Base-by-base conservation (phyloP, 2,797 vertebrate genomes). In the Cyclopterus lumpus region DNA sequence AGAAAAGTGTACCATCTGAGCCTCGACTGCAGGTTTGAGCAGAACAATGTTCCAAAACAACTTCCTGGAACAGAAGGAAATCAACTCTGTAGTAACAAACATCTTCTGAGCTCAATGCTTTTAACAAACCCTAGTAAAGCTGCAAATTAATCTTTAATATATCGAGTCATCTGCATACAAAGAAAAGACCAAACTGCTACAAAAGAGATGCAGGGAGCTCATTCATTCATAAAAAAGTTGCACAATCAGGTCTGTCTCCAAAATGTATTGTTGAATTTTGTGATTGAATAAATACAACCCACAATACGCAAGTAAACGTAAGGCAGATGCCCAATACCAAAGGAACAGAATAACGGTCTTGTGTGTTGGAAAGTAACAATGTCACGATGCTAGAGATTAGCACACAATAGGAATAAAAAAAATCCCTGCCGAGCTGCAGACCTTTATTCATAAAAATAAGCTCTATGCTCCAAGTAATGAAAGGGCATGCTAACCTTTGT, bases 41-140 rank as follows among this genome's bases (percentile, higher is more conserved):
- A 64, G 78, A 82, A 71, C 65, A 49, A 87, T 75, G 72, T 32
- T 82, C 59, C 64, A 74, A 74, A 83, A 77, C 55, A 77, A 77
- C 67, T 32, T 59, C 30, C 24, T 77, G 67, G 60, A 75, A 36
- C 28, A 64, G 55, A 55, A 61, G 79, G 65, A 85, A 85, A 83
- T 57, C 24, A 48, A 63, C n/a, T 46, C n/a, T 15, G 28, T 5
- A 68, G 62, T 18, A 9, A 68, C 63, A 81, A 76, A 88, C 73
- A 79, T 8, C 54, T 55, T 22, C 55, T 24, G 51, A 62, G 65
- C 30, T 15, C 55, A 68, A 78, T 55, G 55, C 22, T 22, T 15
- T 61, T 57, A 46, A 54, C 38, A 59, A 68, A 75, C 36, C 65
- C 24, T 5, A 49, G 30, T 7, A 49, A 51, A 11, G 11, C 32